Evolutionary conservation across 1,140 invertebrate species (phyloP), one percentile per base, ranked within the genome.

Genomic region (Leptonema lineaticorne): DNA sequence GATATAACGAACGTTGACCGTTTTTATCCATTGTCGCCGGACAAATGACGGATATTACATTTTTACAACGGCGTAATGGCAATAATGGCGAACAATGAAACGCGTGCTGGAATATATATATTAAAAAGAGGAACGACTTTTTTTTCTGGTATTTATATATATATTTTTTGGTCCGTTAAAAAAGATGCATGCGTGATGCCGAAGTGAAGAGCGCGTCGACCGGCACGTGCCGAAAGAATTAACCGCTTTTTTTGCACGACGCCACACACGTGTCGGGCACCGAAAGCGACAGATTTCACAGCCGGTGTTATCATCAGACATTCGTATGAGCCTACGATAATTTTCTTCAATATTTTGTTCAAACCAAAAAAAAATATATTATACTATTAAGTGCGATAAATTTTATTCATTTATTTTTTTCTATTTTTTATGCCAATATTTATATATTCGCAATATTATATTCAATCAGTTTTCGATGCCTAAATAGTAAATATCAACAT

Each of bases 41-140:
- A 64, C 45, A 64, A 64, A 64, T 64, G 62, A 64, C 46, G 27
- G n/a, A 50, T 62, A 45, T 62, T 62, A 24, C 37, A 62, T 62
- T 62, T 62, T 41, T 62, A 62, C 24, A 33, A 24, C 33, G 33
- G 30, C 56, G 29, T 58, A 58, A 29, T 29, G 26, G 26, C 27
- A 58, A 58, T 27, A 58, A 58, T 58, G 27, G 56, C 30, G 22
- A 53, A 62, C 59, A 62, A 62, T 41, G 16, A 24, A 18, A 37
- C 22, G 33, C 33, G 37, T 41, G 37, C 37, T 41, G 37, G 37
- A 16, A n/a, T n/a, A n/a, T n/a, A n/a, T n/a, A n/a, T n/a, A n/a
- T n/a, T n/a, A n/a, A n/a, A n/a, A 18, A 18, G 26, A 58, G 4
- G 26, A 28, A 28, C 24, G 48, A 53, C 2, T 8, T 28, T 58